phyloP scores from a whole-genome alignment of 2,888 invertebrate species.

The Drosophila macrospina region DNA sequence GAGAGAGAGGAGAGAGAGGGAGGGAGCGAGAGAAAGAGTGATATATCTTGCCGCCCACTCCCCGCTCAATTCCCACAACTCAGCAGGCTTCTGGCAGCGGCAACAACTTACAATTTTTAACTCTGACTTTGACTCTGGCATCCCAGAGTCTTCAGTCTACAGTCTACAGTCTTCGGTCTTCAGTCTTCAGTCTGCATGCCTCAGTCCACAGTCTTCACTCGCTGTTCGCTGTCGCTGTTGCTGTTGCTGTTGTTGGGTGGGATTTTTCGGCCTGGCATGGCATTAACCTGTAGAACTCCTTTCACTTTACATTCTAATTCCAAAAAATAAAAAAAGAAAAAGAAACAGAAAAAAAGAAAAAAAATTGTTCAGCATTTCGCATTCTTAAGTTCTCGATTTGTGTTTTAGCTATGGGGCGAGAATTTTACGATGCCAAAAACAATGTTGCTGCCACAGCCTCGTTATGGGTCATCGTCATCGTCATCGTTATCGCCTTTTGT shows the following conservation, averaged over 20 bases:
- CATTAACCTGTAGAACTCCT: slow-evolving; percentile 79
- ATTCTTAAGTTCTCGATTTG: slow-evolving; percentile 60
- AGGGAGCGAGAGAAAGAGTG: background rate
- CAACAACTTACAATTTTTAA: background rate
- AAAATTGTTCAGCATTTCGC: slow-evolving; percentile 69
- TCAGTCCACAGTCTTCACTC: background rate
- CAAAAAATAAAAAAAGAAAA: slow-evolving; percentile 33
- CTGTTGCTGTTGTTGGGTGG: background rate
- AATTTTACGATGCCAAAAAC: slow-evolving; percentile 49
- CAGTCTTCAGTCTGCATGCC: background rate
- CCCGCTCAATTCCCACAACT: background rate
- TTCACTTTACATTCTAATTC: slow-evolving; percentile 81
- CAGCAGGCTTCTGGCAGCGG: background rate
- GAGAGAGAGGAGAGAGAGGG: background rate
- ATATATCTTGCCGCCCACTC: background rate
- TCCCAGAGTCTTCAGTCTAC: background rate
- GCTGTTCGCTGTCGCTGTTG: background rate
- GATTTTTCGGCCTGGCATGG: slow-evolving; percentile 48
- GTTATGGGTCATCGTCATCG: slow-evolving; percentile 55
- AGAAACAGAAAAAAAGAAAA: slow-evolving; percentile 7
- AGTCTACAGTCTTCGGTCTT: slow-evolving; percentile 4
- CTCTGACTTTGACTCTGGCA: background rate
- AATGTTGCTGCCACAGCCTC: slow-evolving; percentile 40
- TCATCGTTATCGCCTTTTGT: slow-evolving; percentile 20
- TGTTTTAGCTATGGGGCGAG: slow-evolving; percentile 40